These are phyloP conservation scores for Musca vetustissima DNA, from an alignment of 1,140 invertebrate genomes.

Conservation along the genomic window DNA sequence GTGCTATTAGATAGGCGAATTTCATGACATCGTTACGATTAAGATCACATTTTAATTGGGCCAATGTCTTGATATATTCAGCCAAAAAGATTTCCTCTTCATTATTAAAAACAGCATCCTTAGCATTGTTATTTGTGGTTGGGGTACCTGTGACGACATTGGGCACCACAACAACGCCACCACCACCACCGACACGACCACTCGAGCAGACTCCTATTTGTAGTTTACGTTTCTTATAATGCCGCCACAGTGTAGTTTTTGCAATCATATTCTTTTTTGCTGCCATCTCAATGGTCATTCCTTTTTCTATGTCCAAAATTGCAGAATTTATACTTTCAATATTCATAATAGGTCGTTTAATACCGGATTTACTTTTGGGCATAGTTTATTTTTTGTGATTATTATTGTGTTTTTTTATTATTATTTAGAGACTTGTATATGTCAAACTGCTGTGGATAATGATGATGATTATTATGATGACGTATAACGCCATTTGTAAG, in stretches of 20 bases:
- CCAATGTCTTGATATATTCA: conserved; percentile 10
- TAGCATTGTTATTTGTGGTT: background rate
- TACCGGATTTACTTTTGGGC: conserved; percentile 3
- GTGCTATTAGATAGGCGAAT: background rate
- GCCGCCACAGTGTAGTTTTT: conserved; percentile 11
- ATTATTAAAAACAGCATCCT: background rate
- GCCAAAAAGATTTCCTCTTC: conserved; percentile 19
- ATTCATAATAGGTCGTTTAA: conserved; percentile 13
- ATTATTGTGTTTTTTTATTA: background rate
- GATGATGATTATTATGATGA: no score
- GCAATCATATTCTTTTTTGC: conserved; percentile 8
- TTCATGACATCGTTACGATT: background rate
- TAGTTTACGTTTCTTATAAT: background rate
- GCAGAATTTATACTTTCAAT: background rate
- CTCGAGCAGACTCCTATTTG: background rate
- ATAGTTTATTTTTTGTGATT: no score
- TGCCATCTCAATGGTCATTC: conserved; percentile 15
- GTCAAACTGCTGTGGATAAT: no score
- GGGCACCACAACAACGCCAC: no score
- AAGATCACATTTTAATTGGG: background rate
- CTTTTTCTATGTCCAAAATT: conserved; percentile 3
- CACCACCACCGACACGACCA: no score
- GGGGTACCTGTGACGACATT: background rate
- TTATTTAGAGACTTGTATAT: no score
- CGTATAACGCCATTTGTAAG: no score